Conservation (phyloP, 2,113 vertebrate genomes). For the Heteronetta atricapilla region DNA sequence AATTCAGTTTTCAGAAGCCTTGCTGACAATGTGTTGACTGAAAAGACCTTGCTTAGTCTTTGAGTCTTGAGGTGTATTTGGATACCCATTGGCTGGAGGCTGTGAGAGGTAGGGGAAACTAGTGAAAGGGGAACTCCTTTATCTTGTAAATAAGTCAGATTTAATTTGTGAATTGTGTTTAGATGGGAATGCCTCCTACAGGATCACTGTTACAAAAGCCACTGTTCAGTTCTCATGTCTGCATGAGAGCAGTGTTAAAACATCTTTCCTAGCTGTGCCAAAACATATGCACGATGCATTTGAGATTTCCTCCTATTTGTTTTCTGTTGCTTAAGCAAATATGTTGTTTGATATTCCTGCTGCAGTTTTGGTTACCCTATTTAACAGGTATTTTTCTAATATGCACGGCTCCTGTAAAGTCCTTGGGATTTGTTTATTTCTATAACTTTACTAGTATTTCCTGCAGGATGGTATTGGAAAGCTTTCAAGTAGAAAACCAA, state of each 20-base stretch:
- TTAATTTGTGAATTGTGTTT: not conserved
- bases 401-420: not conserved
- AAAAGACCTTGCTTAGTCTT: not conserved
- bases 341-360: not conserved
- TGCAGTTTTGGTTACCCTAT: not conserved
- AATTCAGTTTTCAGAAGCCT: not conserved
- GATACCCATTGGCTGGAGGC: accelerated
- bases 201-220: not conserved
- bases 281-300: accelerated
- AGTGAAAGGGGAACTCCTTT: not conserved
- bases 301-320: not conserved
- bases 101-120: not conserved
- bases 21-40: not conserved
- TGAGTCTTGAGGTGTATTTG: not conserved
- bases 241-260: not conserved
- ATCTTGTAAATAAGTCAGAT: not conserved
- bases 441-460: not conserved
- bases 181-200: accelerated
- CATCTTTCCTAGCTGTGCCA: not conserved
- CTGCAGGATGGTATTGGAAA: not conserved
- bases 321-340: not conserved
- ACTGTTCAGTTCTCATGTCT: not conserved
- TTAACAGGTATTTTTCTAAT: not conserved
- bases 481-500: not conserved
- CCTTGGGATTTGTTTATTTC: not conserved